Conservation (phyloP, 2,113 vertebrate genomes). For the Oreotrochilus melanogaster region DNA sequence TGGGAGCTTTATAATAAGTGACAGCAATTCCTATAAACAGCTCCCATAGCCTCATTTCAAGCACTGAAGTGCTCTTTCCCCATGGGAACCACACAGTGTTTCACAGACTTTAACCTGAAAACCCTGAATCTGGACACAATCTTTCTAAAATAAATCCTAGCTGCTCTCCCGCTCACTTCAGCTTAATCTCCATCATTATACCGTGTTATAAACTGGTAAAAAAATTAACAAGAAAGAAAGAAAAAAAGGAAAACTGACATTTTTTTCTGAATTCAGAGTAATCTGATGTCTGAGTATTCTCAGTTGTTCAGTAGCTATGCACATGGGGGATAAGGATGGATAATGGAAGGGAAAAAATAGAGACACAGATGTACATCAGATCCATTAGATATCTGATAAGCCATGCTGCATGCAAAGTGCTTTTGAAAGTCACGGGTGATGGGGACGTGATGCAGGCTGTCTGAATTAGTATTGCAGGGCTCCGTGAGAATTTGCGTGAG, state of each 20-base stretch:
- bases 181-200: neutral
- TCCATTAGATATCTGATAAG: neutral
- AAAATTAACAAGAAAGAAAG: neutral
- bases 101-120: neutral
- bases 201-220: neutral
- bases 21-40: neutral
- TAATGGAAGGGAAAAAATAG: neutral
- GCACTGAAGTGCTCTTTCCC: neutral
- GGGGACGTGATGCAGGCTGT: accelerated
- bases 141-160: neutral
- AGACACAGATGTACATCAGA: accelerated
- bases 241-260: neutral
- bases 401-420: neutral
- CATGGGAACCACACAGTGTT: neutral
- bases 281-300: neutral
- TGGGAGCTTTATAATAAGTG: neutral
- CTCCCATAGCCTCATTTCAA: neutral
- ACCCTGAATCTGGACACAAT: neutral
- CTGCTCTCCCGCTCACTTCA: neutral
- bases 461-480: neutral
- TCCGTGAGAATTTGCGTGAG: neutral
- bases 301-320: neutral
- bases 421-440: neutral
- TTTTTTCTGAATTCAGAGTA: neutral
- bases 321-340: neutral